Evolutionary conservation across 2,888 invertebrate species (phyloP), one percentile per base, ranked within the genome.

Genomic region (Agapostemon virescens): DNA sequence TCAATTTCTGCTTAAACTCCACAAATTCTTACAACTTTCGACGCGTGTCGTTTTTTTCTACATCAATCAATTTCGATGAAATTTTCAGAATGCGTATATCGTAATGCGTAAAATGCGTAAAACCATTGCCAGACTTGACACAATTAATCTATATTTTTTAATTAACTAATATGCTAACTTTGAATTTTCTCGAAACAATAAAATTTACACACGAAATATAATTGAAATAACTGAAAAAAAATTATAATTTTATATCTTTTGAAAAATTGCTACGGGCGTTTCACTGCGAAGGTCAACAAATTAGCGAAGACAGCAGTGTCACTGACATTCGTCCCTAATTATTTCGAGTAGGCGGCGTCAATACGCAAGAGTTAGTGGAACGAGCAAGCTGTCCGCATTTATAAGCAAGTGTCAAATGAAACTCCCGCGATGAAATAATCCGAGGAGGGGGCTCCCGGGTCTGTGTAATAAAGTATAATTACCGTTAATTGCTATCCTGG

Each of bases 381-480:
- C 55, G 26, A 6, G 26, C 26, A 17, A 26, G 26, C 58, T 61
- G 58, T 61, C 58, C 33, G 20, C 30, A 69, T 72, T n/a, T 36
- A 69, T 72, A 69, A 72, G 38, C 45, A 40, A 67, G 20, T 40
- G 38, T 17, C 20, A 69, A 71, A 30, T 61, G 67, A 38, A 20
- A 15, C 42, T 36, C n/a, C 33, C 13, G 7, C 42, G 67, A 67
- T 42, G 42, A 45, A 30, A 67, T 67, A 67, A 67, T 67, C 67
- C 67, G 38, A 26, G 58, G 9, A 45, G 20, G 42, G 26, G 26
- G 42, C 11, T 20, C 45, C n/a, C 36, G n/a, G 11, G 23, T 33
- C 17, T 58, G 69, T 52, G 71, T 70, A 82, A 79, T 85, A 80
- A 83, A 83, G 71, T 71, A 74, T 76, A 83, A 83, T 85, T 81